phyloP scores from a whole-genome alignment of 1,140 invertebrate species.

The Bombus pascuorum region DNA sequence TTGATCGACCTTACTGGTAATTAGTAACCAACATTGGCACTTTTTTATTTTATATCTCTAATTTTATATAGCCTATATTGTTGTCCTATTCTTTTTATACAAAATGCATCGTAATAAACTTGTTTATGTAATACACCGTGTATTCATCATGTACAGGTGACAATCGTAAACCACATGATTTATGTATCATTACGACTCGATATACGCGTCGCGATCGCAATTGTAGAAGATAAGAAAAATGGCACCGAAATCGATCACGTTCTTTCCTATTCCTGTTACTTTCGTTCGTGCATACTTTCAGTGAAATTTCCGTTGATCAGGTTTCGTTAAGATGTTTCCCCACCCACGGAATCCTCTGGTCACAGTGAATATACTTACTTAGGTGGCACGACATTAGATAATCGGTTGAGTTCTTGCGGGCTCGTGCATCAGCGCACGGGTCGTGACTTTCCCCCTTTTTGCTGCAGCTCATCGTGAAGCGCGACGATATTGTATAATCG shows the following conservation, averaged over 20 bases:
- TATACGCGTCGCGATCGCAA: neutral
- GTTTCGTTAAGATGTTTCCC: constrained; percentile 30
- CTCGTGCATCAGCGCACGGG: constrained; percentile 29
- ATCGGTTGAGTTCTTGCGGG: constrained; percentile 33
- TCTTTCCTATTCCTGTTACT: neutral
- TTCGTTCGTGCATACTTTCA: constrained; percentile 20
- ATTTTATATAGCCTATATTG: too few species aligned
- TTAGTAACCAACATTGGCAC: too few species aligned
- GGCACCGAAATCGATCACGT: neutral
- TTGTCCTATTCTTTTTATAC: neutral
- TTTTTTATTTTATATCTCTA: too few species aligned
- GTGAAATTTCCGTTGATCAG: constrained; percentile 43
- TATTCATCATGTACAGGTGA: neutral
- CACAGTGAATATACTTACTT: constrained; percentile 20
- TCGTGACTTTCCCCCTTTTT: constrained; percentile 61
- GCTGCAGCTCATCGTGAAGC: constrained; percentile 27
- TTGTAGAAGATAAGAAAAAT: neutral
- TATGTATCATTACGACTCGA: neutral
- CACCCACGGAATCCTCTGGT: neutral
- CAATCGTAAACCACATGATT: neutral
- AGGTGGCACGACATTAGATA: constrained; percentile 53
- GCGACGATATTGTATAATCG: constrained; percentile 66
- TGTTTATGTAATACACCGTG: neutral
- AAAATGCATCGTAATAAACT: neutral
- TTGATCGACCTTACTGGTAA: too few species aligned